Conservation (phyloP, 2,113 vertebrate species). For the Antigone vipio region DNA sequence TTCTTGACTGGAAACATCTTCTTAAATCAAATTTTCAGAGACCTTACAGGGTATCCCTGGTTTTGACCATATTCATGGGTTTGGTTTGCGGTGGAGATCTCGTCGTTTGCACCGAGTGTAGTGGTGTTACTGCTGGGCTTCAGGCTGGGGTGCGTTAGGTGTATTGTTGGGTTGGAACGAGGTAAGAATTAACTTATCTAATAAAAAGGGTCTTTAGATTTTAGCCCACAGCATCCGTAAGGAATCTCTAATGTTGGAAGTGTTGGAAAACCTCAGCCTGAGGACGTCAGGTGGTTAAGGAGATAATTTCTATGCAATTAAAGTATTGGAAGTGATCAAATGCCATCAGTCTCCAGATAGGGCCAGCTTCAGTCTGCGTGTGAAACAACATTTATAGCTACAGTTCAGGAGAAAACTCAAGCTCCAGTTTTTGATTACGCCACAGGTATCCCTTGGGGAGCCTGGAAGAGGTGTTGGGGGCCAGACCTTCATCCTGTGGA, state of each 20-base stretch:
- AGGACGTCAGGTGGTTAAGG: neutral
- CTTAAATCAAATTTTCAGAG: neutral
- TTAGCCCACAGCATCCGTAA: neutral
- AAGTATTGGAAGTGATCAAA: neutral
- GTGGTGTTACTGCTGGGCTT: neutral
- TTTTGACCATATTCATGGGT: fast-evolving
- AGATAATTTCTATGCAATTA: neutral
- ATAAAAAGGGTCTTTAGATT: neutral
- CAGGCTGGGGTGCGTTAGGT: neutral
- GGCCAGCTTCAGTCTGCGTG: neutral
- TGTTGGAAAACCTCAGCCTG: neutral
- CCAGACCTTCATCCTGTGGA: neutral
- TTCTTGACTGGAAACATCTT: neutral
- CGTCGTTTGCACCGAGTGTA: neutral
- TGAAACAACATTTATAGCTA: neutral
- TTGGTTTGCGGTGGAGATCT: neutral
- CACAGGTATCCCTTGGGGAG: neutral
- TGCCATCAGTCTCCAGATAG: neutral
- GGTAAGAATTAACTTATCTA: neutral
- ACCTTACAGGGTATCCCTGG: neutral
- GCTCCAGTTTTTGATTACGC: neutral
- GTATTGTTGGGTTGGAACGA: fast-evolving
- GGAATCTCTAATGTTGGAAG: neutral
- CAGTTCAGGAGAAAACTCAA: neutral
- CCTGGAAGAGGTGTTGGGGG: neutral